Evolutionary conservation across 2,113 vertebrate genomes (phyloP).

Genomic region (Canis aureus): DNA sequence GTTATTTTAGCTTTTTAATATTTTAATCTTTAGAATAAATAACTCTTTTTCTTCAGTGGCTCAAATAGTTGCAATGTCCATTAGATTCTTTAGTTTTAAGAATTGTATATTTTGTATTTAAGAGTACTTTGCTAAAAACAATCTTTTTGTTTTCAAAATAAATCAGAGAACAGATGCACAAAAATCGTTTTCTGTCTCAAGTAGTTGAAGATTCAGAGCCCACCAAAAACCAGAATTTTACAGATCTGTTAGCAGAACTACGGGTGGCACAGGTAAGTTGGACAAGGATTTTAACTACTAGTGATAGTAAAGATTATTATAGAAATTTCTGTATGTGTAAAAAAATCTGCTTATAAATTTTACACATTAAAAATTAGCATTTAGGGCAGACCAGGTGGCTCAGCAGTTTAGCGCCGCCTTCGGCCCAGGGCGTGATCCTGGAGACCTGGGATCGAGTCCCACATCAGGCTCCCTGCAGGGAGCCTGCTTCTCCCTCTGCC

Average conservation of each 20-base stretch:
- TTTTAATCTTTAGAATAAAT: conserved; percentile 52
- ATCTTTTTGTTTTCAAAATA: conserved; percentile 60
- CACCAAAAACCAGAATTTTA: conserved; percentile 85
- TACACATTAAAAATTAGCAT: conserved; percentile 32
- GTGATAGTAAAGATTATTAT: conserved; percentile 10
- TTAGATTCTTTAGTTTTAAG: conserved; percentile 47
- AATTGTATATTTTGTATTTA: conserved; percentile 45
- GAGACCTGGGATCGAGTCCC: no score
- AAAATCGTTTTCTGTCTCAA: conserved; percentile 80
- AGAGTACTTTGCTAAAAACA: neutral
- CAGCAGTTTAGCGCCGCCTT: no score
- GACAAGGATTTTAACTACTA: conserved; percentile 27
- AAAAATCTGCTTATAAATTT: neutral
- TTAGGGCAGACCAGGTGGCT: no score
- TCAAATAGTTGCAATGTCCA: neutral
- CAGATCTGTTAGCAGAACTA: conserved; percentile 91
- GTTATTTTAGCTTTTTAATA: neutral
- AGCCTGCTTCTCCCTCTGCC: no score
- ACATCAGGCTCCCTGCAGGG: no score
- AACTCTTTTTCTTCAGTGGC: neutral
- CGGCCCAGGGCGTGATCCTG: no score
- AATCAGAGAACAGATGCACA: conserved; percentile 91
- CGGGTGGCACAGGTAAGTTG: conserved; percentile 88
- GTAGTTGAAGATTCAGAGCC: conserved; percentile 78
- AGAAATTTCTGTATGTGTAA: neutral